A percentile compares a stretch with the other conserved stretches of the same genome.
These are phyloP conservation scores for Escarpia spicata DNA, from an alignment of 2,888 invertebrate species.

Conservation along the genomic window DNA sequence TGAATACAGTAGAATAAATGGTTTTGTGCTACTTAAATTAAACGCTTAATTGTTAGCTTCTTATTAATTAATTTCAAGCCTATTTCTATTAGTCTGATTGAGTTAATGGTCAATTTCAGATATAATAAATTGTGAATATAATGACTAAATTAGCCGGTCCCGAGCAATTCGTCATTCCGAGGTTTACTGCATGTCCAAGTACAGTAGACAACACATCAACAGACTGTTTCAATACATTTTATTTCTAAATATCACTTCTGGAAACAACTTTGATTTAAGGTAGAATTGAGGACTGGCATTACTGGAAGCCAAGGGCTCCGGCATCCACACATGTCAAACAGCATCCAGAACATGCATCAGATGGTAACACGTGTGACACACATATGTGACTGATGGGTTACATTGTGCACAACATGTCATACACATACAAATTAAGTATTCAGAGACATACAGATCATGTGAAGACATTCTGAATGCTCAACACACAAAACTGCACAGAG, in stretches of 20 bases:
- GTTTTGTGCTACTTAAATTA: no score
- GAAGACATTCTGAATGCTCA: background rate
- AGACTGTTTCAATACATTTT: background rate
- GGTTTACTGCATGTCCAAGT: background rate
- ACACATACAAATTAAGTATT: background rate
- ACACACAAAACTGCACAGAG: background rate
- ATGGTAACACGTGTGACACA: background rate
- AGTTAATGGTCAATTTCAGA: no score
- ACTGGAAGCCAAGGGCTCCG: no score
- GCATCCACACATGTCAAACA: background rate
- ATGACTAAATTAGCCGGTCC: no score
- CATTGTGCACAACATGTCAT: background rate
- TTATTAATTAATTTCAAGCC: no score
- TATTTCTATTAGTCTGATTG: no score
- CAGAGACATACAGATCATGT: background rate
- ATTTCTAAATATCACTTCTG: conserved; percentile 16
- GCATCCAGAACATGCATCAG: background rate
- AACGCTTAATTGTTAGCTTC: no score
- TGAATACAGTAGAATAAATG: no score
- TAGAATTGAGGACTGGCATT: background rate
- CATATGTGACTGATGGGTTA: background rate
- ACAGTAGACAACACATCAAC: background rate
- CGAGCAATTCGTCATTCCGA: no score
- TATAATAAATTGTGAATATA: no score
- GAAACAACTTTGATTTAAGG: conserved; percentile 6